Percentiles rank a stretch among this genome's conserved stretches.
Evolutionary conservation across 2,113 vertebrate species (phyloP).

Genomic region (Oncorhynchus nerka): DNA sequence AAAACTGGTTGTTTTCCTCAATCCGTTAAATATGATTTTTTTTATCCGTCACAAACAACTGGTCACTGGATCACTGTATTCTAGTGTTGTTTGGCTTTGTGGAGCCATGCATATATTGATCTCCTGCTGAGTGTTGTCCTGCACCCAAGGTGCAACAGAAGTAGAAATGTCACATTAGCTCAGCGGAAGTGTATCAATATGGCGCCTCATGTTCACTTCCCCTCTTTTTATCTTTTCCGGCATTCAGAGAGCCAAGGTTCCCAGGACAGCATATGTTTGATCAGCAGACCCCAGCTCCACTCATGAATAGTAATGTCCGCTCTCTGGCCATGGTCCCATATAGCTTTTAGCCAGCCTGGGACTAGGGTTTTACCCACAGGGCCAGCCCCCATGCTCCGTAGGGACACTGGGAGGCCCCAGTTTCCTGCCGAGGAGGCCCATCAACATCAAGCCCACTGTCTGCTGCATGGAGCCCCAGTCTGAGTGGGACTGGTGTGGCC

Average conservation of each 20-base stretch:
- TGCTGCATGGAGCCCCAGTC: neutral
- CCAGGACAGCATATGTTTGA: slow-evolving; percentile 82
- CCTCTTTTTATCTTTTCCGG: slow-evolving; percentile 13
- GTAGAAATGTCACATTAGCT: slow-evolving; percentile 53
- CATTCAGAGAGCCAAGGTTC: slow-evolving; percentile 75
- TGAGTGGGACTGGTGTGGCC: neutral
- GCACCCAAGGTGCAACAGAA: slow-evolving; percentile 43
- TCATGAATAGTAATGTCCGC: slow-evolving; percentile 72
- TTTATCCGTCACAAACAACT: neutral
- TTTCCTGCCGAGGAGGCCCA: neutral
- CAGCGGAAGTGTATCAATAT: slow-evolving; percentile 41
- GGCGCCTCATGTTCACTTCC: slow-evolving; percentile 37
- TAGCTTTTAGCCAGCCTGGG: slow-evolving; percentile 73
- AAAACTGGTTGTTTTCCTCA: no score
- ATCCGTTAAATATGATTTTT: no score
- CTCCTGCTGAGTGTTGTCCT: slow-evolving; percentile 27
- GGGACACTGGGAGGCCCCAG: neutral
- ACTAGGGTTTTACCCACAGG: neutral
- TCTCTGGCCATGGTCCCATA: slow-evolving; percentile 60
- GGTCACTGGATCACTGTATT: neutral
- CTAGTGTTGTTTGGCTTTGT: neutral
- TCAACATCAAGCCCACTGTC: neutral
- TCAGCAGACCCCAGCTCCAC: slow-evolving; percentile 75
- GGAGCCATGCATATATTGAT: neutral
- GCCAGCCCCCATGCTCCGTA: neutral